Evolutionary conservation across 1,140 invertebrate species (phyloP).

Genomic region (Zaprionus davidi): DNA sequence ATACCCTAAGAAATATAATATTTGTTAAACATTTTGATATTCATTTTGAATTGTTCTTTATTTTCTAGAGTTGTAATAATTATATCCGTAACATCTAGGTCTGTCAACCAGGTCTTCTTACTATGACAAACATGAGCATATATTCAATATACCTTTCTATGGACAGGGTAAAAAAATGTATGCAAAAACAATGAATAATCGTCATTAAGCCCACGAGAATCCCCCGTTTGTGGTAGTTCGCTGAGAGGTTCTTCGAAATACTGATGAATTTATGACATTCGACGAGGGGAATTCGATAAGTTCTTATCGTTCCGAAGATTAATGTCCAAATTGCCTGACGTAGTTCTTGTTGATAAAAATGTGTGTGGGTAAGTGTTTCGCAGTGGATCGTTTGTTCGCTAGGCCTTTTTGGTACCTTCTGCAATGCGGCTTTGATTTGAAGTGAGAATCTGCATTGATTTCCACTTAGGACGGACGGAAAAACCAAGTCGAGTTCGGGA

Average conservation of each 20-base stretch:
- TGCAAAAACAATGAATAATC: background rate
- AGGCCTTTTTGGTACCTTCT: background rate
- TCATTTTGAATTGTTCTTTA: too few relatives aligned
- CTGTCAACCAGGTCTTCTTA: too few relatives aligned
- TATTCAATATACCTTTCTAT: background rate
- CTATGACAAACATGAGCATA: background rate
- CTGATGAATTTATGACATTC: constrained; percentile 21
- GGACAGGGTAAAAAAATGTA: background rate
- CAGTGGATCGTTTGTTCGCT: background rate
- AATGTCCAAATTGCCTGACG: constrained; percentile 45
- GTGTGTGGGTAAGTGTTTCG: background rate
- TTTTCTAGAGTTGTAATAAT: too few relatives aligned
- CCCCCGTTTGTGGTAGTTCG: background rate
- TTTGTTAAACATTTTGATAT: too few relatives aligned
- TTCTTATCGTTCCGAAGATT: constrained; percentile 38
- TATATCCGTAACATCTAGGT: too few relatives aligned
- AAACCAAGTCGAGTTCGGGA: background rate
- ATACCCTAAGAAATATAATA: background rate
- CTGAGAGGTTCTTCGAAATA: background rate
- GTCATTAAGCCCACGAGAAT: background rate
- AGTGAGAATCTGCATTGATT: constrained; percentile 66
- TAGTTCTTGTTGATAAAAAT: background rate
- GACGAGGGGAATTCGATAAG: constrained; percentile 26
- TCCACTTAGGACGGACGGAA: constrained; percentile 42
- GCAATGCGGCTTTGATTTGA: constrained; percentile 1